Base-by-base conservation (phyloP, 2,888 invertebrate genomes). In the Andrena dorsata region DNA sequence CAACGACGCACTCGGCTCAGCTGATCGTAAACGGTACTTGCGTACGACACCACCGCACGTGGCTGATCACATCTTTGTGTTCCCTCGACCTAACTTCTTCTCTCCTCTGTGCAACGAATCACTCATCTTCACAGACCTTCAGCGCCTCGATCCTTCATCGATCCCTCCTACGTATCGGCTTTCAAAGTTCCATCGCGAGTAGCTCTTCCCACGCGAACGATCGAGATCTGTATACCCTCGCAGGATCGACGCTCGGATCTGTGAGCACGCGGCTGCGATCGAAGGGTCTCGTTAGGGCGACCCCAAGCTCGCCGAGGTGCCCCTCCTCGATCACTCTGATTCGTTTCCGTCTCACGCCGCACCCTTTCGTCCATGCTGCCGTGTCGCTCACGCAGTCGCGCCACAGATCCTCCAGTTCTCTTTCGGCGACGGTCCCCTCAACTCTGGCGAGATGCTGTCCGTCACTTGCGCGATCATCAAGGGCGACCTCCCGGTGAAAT, bases 11-110 rank as follows among this genome's bases (percentile, higher is more conserved):
- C 92, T 96, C 96, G 5, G 95, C 97, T 65, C 95, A 95, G 91
- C 95, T 97, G 88, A 94, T 95, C 87, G 97, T 97, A 64, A 97
- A 97, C 92, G 97, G 97, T 97, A 96, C 93, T 89, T 84, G 56
- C 70, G 80, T 76, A 70, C 84, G 85, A 74, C 49, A 63, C 20
- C 79, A 66, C 83, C 76, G 70, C 53, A 68, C 64, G 56, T 79
- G 23, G 76, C 60, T 56, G 30, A 28, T 49, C 8, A 26, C 13
- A 28, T 65, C 53, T 73, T 6, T 64, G 23, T 73, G 23, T 16
- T 32, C 49, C 35, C 10, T 58, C 53, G 47, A 64, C 53, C 53
- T 41, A 68, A 53, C 58, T n/a, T 47, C 26, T 61, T 23, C 47
- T 32, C 6, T 30, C 63, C 23, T 35, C 28, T 23, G 41, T 16